Conservation (phyloP, 2,888 invertebrate species). For the Parnassius apollo region DNA sequence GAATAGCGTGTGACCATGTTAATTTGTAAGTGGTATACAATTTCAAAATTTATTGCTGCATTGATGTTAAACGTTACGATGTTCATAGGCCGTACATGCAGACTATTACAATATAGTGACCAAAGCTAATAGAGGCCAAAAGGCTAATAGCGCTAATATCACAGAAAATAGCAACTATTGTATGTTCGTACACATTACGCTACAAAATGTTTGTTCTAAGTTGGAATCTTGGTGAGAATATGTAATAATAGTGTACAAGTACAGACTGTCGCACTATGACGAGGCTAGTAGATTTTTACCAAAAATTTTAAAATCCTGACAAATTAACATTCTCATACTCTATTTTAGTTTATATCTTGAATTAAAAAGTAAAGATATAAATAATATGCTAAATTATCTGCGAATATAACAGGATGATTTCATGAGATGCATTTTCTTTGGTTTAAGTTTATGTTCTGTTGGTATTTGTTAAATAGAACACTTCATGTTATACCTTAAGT, state of each 20-base stretch:
- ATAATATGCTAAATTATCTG: not conserved
- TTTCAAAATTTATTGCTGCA: too few species aligned
- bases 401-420: not conserved
- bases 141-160: too few species aligned
- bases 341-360: not conserved
- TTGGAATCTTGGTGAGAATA: not conserved
- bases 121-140: not conserved
- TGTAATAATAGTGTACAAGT: not conserved
- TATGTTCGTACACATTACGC: too few species aligned
- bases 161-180: too few species aligned
- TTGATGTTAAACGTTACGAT: not conserved
- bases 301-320: not conserved
- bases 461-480: too few species aligned
- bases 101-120: not conserved
- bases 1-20: not conserved
- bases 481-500: too few species aligned
- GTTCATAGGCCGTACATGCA: not conserved
- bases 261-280: not conserved
- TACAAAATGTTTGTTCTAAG: too few species aligned
- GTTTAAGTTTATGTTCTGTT: too few species aligned
- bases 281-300: too few species aligned
- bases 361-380: not conserved
- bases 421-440: not conserved
- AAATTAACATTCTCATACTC: conserved; percentile 1
- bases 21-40: not conserved